Conservation (phyloP, 2,888 invertebrate genomes). For the Cheilosia grossa region DNA sequence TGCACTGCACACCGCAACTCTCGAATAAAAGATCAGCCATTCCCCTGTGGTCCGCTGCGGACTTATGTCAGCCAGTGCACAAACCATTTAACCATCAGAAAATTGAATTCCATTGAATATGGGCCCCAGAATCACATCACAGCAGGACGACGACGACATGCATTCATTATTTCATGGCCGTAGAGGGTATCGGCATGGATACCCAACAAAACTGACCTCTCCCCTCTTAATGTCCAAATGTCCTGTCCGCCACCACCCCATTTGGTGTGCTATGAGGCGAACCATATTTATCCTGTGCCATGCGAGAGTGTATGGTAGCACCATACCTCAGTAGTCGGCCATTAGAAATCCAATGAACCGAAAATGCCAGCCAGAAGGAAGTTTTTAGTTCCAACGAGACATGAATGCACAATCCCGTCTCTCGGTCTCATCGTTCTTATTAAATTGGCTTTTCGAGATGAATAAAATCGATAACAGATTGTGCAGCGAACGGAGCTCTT, state of each 20-base stretch:
- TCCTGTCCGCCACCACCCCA: constrained; percentile 12
- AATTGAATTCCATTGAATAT: constrained; percentile 66
- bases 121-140: constrained; percentile 45
- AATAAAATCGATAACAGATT: constrained; percentile 66
- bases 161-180: constrained; percentile 48
- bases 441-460: constrained; percentile 67
- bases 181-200: constrained; percentile 21
- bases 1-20: not conserved
- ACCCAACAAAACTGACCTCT: constrained; percentile 6
- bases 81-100: constrained; percentile 59
- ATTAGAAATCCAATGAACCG: constrained; percentile 71
- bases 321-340: constrained; percentile 43
- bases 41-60: not conserved
- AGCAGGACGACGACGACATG: constrained; percentile 13
- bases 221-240: constrained; percentile 3
- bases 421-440: constrained; percentile 38
- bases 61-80: constrained; percentile 39
- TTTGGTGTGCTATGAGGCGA: constrained; percentile 27
- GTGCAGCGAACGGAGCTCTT: constrained; percentile 37
- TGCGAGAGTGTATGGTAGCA: constrained; percentile 20
- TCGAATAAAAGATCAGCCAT: constrained; percentile 30
- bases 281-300: constrained; percentile 41
- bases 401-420: constrained; percentile 52
- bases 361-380: constrained; percentile 68
- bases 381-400: constrained; percentile 67